These are phyloP conservation scores for Heliconius hewitsoni DNA, from an alignment of 1,140 invertebrate species.

Conservation along the genomic window DNA sequence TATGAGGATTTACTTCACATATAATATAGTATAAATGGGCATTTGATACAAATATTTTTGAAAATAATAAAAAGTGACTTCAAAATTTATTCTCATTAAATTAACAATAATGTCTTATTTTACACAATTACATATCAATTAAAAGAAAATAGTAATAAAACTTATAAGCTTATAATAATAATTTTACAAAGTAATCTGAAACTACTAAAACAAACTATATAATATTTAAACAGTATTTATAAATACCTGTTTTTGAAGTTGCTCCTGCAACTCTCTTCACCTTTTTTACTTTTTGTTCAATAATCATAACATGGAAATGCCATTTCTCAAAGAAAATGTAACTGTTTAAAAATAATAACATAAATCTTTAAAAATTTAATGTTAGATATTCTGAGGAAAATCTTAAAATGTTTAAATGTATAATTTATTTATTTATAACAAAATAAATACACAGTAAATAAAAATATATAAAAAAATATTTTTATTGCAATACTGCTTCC, in stretches of 20 bases:
- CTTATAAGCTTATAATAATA: slow-evolving; percentile 1
- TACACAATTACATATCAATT: no score
- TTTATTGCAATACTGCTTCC: no score
- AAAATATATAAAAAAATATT: no score
- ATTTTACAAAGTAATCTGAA: slow-evolving; percentile 54
- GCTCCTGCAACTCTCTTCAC: slow-evolving; percentile 78
- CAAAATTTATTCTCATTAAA: no score
- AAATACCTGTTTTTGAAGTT: slow-evolving; percentile 80
- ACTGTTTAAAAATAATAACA: not conserved
- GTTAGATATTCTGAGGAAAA: not conserved
- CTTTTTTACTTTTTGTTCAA: slow-evolving; percentile 80
- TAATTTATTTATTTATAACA: no score
- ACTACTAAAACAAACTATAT: slow-evolving; percentile 70
- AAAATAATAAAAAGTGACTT: not conserved
- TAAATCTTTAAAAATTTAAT: not conserved
- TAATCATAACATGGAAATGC: slow-evolving; percentile 73
- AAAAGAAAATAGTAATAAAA: not conserved
- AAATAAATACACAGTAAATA: no score
- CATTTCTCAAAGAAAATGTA: slow-evolving; percentile 35
- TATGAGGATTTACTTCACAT: not conserved
- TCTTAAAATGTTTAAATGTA: not conserved
- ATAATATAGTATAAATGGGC: not conserved
- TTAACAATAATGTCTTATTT: no score
- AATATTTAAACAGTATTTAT: slow-evolving; percentile 69
- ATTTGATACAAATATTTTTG: not conserved